Base-by-base conservation (phyloP, 2,888 invertebrate species). In the Cryptus armator region DNA sequence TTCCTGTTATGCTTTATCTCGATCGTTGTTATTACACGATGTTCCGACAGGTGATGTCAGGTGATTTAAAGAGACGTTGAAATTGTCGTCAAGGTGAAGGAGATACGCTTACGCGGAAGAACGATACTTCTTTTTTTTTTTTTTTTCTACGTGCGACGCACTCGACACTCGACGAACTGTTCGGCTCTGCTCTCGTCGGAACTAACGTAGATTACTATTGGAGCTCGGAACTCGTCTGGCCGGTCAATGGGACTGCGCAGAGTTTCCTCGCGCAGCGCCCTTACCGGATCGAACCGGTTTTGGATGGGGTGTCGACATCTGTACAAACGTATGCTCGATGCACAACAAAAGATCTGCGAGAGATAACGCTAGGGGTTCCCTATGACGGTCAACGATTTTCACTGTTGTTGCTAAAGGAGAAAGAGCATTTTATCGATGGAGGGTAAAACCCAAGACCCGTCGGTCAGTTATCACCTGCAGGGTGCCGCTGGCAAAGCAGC, bases 181-280 rank as follows among this genome's bases (percentile, higher is more conserved):
- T 85, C 86, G 82, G 81, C 85, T 90, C 83, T 82, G 87, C 87
- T 71, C 89, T 90, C 88, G 88, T 89, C 89, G 87, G 89, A 92
- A 91, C 90, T 90, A 91, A 90, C 91, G 90, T 90, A 90, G 90
- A 91, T 91, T 90, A 91, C 92, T 91, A 91, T 90, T 91, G 91
- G 91, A 89, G 86, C 84, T 83, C 85, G 87, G 72, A 77, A 84
- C 81, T 82, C 64, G 62, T n/a, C 86, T 84, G 83, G 85, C 90
- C 92, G 91, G 92, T 93, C 93, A 93, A 93, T 93, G 91, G 89
- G 89, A 91, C 86, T 92, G 92, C 93, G 93, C 93, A 89, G 84
- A 87, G 80, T 71, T 86, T 12, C 86, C 87, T 83, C 92, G 92
- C 93, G 93, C 93, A 90, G 29, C 37, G 89, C 81, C 77, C 81